Evolutionary conservation across 2,888 invertebrate genomes (phyloP), one percentile per base, ranked within the genome.

Genomic region (Alsophila aescularia): DNA sequence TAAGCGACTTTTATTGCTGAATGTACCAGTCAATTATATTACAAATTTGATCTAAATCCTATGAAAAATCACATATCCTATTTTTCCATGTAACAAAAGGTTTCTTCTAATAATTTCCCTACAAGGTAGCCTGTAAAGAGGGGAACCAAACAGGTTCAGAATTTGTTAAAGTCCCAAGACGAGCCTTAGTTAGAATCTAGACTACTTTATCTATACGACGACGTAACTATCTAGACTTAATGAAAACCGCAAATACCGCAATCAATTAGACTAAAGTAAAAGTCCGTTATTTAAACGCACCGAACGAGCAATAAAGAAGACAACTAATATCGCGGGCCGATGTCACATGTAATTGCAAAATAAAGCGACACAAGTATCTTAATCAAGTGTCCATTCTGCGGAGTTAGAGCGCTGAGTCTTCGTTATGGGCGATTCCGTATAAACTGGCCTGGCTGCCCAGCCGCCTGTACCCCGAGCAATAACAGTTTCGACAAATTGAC

Each of bases 401-500:
- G 86, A 84, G 82, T 85, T 83, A 85, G 79, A 79, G 78, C 72
- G n/a, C 73, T 73, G 77, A 80, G 79, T 81, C 79, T 85, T 85
- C 83, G 83, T 85, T 83, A 88, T 85, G 84, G 85, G 69, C 78
- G 79, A 84, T 85, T 81, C 76, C 73, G 78, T 83, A 83, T 79
- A 79, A 86, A 85, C 83, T 81, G 81, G 74, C 81, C 82, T 75
- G 80, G 75, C 77, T 58, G 50, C 29, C 29, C 29, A 35, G 41
- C 21, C 45, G 58, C 39, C 74, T 70, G 76, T n/a, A n/a, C 70
- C 73, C 79, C 81, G 72, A 61, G 81, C 79, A 87, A 90, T 90
- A 90, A 89, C 90, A 86, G 81, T 90, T 87, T 75, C 79, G 80
- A 87, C 85, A 88, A 90, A 90, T 90, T 87, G 86, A 87, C 79